phyloP scores from a whole-genome alignment of 1,140 invertebrate genomes.

The Teleogryllus occipitalis region DNA sequence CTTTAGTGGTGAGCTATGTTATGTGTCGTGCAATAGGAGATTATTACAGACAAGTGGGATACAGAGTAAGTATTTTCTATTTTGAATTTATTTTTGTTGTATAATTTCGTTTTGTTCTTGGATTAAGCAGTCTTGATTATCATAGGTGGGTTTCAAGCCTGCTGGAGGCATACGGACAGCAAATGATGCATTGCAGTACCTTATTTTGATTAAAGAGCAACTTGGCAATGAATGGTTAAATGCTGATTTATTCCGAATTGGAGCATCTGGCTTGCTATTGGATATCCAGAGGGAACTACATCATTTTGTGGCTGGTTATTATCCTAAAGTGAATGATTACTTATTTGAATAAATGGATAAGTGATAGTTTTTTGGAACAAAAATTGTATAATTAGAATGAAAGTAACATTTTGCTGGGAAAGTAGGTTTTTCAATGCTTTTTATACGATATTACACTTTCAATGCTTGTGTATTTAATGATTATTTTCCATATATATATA shows the following conservation, averaged over 20 bases:
- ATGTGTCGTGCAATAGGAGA: slow-evolving; percentile 91
- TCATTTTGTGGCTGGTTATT: slow-evolving; percentile 32
- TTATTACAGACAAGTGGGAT: slow-evolving; percentile 62
- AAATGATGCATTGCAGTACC: slow-evolving; percentile 79
- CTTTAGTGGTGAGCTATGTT: slow-evolving; percentile 77
- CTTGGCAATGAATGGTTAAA: slow-evolving; percentile 82
- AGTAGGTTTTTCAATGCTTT: no score
- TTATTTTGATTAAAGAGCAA: slow-evolving; percentile 74
- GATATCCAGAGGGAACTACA: slow-evolving; percentile 64
- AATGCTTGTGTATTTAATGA: no score
- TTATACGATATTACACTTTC: no score
- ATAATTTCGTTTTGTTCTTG: neutral
- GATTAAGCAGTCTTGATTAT: neutral
- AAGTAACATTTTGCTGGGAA: no score
- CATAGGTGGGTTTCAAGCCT: slow-evolving; percentile 90
- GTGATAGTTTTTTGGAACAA: no score
- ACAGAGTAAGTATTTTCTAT: slow-evolving; percentile 49
- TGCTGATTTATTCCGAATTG: slow-evolving; percentile 81
- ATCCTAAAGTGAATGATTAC: slow-evolving; percentile 29
- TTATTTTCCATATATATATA: no score
- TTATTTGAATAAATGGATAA: slow-evolving; percentile 26
- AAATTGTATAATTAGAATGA: no score
- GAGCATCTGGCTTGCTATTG: slow-evolving; percentile 80
- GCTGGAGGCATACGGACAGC: slow-evolving; percentile 91
- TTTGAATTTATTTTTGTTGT: neutral